Base-by-base conservation (phyloP, 2,113 vertebrate genomes). In the Dolichallabes microphthalmus region DNA sequence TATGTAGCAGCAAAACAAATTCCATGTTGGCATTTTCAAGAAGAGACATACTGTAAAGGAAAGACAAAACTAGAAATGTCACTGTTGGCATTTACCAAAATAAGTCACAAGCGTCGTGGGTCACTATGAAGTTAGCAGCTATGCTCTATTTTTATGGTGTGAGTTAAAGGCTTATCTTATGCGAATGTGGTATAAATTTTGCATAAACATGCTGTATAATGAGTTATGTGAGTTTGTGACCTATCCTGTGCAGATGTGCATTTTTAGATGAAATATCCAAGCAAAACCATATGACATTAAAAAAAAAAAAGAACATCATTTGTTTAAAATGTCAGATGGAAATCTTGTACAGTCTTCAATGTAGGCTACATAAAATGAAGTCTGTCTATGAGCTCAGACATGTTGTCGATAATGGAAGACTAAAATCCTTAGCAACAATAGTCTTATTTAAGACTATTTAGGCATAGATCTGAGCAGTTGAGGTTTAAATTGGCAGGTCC, bases 201-300 rank as follows among this genome's bases (percentile, higher is more conserved):
- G 71, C 71, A 74, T 74, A 74, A 74, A 74, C 71, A 52, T 25
- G 14, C 12, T 50, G 39, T 74, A 50, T 52, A 50, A 52, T 74
- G 39, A 52, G 71, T 12, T 52, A 19, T 73, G 69, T 25, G 71
- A 10, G 22, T 50, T 50, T 50, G 71, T 52, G 11, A 14, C n/a
- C 22, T 52, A 52, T 50, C 22, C 69, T 52, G 39, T 74, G 22
- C 71, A 74, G 39, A 73, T 73, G 39, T 45, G 39, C 39, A 45
- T 73, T 73, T 50, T 50, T 4, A 73, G 50, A 74, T 74, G 4
- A n/a, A 74, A n/a, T 52, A 52, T n/a, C 22, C 71, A 74, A 73
- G 69, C 11, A 45, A 45, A 20, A 50, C 11, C 4, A 7, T 50
- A 76, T 53, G 13, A 19, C 73, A 27, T 53, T 52, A 53, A 55